Evolutionary conservation across 2,797 vertebrate species (phyloP).

Genomic region (Sciurus carolinensis): DNA sequence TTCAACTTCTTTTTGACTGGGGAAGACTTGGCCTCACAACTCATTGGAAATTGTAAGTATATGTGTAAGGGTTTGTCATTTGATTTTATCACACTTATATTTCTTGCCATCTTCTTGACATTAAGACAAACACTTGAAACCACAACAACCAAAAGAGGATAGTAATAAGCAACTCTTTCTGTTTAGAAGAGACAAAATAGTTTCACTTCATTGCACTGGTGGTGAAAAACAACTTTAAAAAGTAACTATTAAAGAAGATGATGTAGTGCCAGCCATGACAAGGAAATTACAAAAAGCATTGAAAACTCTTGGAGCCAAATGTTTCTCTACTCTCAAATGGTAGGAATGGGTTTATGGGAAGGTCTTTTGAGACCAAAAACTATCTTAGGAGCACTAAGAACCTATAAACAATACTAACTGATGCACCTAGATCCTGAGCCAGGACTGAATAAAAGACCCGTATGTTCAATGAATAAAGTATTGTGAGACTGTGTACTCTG

Average conservation of each 20-base stretch:
- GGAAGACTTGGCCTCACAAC: constrained; percentile 45
- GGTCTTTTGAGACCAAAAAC: neutral
- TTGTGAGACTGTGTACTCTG: neutral
- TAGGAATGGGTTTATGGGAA: neutral
- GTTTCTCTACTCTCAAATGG: neutral
- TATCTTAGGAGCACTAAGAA: neutral
- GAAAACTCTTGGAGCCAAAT: neutral
- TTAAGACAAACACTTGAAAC: constrained; percentile 55
- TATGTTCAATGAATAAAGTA: constrained; percentile 14
- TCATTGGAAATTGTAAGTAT: constrained; percentile 20
- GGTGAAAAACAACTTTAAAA: constrained; percentile 3
- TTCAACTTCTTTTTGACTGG: constrained; percentile 50
- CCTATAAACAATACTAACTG: neutral
- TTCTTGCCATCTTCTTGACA: constrained; percentile 61
- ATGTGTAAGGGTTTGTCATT: constrained; percentile 52
- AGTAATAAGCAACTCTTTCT: constrained; percentile 35
- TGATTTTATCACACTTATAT: constrained; percentile 64
- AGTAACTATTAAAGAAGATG: constrained; percentile 3
- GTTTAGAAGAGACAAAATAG: constrained; percentile 7
- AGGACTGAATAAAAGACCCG: neutral
- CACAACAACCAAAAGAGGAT: constrained; percentile 10
- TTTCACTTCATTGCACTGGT: neutral
- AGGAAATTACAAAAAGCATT: neutral
- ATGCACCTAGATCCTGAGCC: neutral
- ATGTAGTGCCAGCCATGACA: neutral